Percentiles rank a stretch among this genome's conserved stretches.
Conservation (phyloP, 2,888 invertebrate species). For the Morpho achilles region DNA sequence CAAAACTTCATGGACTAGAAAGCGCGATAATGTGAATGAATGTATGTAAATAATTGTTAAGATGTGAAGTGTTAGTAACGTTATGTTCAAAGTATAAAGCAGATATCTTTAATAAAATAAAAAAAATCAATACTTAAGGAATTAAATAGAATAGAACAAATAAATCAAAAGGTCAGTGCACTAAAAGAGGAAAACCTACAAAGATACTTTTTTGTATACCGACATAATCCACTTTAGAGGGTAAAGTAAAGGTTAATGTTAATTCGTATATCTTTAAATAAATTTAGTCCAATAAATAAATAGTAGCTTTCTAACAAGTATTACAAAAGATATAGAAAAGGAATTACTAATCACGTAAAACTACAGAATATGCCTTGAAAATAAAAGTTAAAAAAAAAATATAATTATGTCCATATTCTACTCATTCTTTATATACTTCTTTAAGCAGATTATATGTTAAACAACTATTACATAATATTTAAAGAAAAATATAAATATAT, state of each 20-base stretch:
- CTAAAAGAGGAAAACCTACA: conserved; percentile 3
- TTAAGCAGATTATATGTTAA: too few species aligned
- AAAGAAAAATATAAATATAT: too few species aligned
- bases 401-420: too few species aligned
- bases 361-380: too few species aligned
- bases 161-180: conserved; percentile 14
- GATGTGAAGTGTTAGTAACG: conserved; percentile 4
- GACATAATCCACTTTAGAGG: conserved; percentile 9
- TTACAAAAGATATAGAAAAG: too few species aligned
- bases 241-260: conserved; percentile 3
- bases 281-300: neutral
- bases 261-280: neutral
- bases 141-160: neutral
- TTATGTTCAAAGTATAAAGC: conserved; percentile 2
- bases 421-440: too few species aligned
- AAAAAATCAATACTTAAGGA: neutral
- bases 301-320: too few species aligned
- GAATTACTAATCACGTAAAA: too few species aligned
- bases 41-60: conserved; percentile 7
- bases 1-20: conserved; percentile 26
- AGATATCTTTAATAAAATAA: too few species aligned
- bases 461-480: too few species aligned
- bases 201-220: conserved; percentile 3
- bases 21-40: conserved; percentile 14
- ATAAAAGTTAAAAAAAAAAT: too few species aligned